These are phyloP conservation scores for Graptemys geographica DNA, from an alignment of 2,797 vertebrate species.

Conservation along the genomic window DNA sequence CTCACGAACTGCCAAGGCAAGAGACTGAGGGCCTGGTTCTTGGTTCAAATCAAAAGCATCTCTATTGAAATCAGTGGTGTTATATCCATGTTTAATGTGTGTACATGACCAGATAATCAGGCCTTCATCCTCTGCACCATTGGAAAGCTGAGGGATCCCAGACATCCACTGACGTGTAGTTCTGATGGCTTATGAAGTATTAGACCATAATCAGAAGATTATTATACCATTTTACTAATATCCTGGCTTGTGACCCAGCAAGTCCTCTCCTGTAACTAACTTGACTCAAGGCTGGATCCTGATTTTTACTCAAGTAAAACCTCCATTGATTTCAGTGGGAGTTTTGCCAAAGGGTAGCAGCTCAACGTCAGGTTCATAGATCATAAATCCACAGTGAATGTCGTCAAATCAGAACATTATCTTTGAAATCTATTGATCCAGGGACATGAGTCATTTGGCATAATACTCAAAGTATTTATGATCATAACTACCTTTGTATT, in stretches of 20 bases:
- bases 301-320: neutral
- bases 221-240: neutral
- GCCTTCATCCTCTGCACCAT: neutral
- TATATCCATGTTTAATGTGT: conserved; percentile 10
- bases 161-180: neutral
- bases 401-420: neutral
- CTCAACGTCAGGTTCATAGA: neutral
- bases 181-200: neutral
- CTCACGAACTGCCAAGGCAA: neutral
- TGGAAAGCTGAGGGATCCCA: neutral
- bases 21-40: neutral
- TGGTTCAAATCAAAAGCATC: neutral
- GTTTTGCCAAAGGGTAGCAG: neutral
- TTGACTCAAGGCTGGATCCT: neutral
- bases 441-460: neutral
- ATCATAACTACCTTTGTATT: neutral
- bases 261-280: neutral
- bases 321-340: neutral
- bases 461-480: conserved; percentile 44
- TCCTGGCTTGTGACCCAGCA: neutral
- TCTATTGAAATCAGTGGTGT: neutral
- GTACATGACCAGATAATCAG: neutral
- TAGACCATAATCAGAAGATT: neutral
- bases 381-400: neutral
- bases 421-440: neutral